These are phyloP conservation scores for Noturus placidus DNA, from an alignment of 2,113 vertebrate genomes.

Conservation along the genomic window DNA sequence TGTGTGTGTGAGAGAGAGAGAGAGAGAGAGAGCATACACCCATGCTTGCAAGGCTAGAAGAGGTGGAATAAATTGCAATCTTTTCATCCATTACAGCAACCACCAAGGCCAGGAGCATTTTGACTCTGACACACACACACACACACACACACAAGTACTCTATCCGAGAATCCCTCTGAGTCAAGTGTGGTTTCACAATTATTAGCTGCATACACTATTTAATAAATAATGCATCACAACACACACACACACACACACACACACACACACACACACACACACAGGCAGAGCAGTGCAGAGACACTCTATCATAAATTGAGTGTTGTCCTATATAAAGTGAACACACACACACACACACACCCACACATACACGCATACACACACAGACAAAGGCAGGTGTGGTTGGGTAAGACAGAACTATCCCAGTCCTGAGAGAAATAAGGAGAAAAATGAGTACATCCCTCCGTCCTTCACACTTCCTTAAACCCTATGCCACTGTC, in stretches of 20 bases:
- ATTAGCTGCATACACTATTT: not conserved
- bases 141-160: not conserved
- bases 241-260: not conserved
- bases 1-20: not conserved
- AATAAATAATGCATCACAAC: slow-evolving; percentile 15
- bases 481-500: slow-evolving; percentile 40
- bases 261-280: not conserved
- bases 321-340: not conserved
- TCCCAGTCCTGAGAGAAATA: slow-evolving; percentile 32
- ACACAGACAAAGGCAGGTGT: slow-evolving; percentile 27
- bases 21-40: not conserved
- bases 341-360: slow-evolving; percentile 8
- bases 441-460: slow-evolving; percentile 34
- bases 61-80: slow-evolving; percentile 32
- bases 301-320: not conserved
- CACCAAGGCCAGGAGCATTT: slow-evolving; percentile 36
- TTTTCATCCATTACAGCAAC: slow-evolving; percentile 31
- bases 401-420: not conserved
- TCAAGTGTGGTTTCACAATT: slow-evolving; percentile 11
- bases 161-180: slow-evolving; percentile 11
- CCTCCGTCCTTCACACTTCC: slow-evolving; percentile 51
- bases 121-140: slow-evolving; percentile 19
- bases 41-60: slow-evolving; percentile 23
- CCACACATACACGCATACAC: not conserved
- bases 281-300: not conserved